phyloP scores from a whole-genome alignment of 2,113 vertebrate genomes.

The Merops nubicus region DNA sequence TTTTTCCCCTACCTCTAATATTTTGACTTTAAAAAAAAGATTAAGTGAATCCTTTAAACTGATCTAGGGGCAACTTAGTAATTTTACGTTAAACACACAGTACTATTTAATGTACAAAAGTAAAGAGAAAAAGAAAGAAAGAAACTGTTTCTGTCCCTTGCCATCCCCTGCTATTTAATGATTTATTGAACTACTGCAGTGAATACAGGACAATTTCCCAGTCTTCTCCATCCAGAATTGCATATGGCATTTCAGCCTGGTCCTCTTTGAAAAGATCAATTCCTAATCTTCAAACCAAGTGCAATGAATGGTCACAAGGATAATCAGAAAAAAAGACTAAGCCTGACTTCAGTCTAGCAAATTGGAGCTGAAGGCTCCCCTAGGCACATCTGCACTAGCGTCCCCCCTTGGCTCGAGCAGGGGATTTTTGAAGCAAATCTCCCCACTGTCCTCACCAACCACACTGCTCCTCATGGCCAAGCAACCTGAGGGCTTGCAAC shows the following conservation, averaged over 20 bases:
- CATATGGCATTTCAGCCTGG: neutral
- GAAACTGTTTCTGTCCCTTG: neutral
- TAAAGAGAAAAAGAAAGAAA: conserved; percentile 23
- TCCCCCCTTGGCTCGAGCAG: neutral
- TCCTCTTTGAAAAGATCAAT: neutral
- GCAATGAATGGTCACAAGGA: neutral
- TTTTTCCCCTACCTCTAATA: conserved; percentile 2
- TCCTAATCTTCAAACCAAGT: neutral
- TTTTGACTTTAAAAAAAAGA: conserved; percentile 50
- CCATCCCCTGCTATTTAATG: neutral
- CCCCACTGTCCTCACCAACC: neutral
- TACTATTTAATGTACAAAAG: conserved; percentile 42
- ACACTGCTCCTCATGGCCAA: neutral
- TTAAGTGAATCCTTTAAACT: conserved; percentile 61
- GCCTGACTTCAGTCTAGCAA: neutral
- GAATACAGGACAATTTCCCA: neutral
- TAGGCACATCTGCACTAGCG: fast-evolving
- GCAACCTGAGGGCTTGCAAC: neutral
- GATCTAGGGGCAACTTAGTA: conserved; percentile 21
- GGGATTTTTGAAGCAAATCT: neutral
- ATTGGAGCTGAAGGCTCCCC: neutral
- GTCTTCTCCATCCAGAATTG: neutral
- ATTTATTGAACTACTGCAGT: conserved; percentile 1
- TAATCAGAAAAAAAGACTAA: neutral
- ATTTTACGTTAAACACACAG: conserved; percentile 59